Conservation (phyloP, 2,113 vertebrate species). For the Charina bottae region DNA sequence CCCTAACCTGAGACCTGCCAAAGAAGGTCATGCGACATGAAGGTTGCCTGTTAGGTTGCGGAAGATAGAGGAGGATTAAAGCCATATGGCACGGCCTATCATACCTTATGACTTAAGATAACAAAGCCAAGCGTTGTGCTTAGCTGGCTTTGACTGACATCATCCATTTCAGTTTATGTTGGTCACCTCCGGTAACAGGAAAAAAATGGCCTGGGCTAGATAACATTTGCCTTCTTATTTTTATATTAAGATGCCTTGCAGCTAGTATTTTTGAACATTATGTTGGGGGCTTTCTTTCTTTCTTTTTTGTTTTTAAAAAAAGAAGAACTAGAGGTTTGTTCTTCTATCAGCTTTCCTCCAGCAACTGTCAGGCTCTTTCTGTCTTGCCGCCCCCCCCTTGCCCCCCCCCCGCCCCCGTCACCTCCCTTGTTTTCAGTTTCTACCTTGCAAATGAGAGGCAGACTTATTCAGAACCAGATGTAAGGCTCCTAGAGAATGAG, state of each 20-base stretch:
- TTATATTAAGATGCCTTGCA: conserved; percentile 74
- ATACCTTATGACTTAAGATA: conserved; percentile 90
- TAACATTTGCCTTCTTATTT: conserved; percentile 74
- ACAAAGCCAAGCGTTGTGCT: conserved; percentile 88
- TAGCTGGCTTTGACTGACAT: conserved; percentile 85
- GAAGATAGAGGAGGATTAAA: conserved; percentile 86
- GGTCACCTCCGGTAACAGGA: conserved; percentile 85
- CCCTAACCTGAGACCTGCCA: conserved; percentile 85
- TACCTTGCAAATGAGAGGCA: conserved; percentile 89
- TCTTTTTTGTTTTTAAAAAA: conserved; percentile 56
- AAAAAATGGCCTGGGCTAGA: conserved; percentile 82
- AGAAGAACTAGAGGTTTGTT: conserved; percentile 80
- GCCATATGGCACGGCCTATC: conserved; percentile 87
- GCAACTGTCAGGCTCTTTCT: conserved; percentile 75
- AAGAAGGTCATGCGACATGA: conserved; percentile 85
- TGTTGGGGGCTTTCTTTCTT: neutral
- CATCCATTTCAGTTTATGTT: conserved; percentile 87
- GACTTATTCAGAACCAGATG: conserved; percentile 88
- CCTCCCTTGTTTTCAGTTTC: conserved; percentile 80
- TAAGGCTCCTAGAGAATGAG: conserved; percentile 85
- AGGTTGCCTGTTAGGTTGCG: conserved; percentile 88
- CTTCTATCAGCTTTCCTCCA: conserved; percentile 80
- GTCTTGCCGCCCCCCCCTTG: neutral
- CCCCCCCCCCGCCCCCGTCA: conserved; percentile 36
- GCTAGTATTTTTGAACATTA: conserved; percentile 44